Evolutionary conservation across 2,888 invertebrate species (phyloP).

Genomic region (Calameuta idolon): DNA sequence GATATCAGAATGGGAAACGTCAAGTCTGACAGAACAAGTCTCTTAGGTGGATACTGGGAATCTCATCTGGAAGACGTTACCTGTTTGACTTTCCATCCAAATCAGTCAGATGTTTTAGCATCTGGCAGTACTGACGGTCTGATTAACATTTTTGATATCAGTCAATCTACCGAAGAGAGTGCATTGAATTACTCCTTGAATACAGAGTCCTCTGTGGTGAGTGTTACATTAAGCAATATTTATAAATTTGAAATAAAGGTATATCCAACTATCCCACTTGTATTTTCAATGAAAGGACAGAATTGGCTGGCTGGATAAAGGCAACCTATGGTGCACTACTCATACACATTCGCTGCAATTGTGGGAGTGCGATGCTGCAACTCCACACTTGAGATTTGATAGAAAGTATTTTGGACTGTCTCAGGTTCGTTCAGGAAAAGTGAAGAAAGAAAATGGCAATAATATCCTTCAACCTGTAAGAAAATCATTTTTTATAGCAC

Average conservation of each 20-base stretch:
- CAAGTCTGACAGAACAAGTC: constrained; percentile 59
- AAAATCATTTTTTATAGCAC: constrained; percentile 67
- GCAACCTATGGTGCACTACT: constrained; percentile 74
- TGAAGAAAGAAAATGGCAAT: too few relatives aligned
- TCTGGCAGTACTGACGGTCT: constrained; percentile 88
- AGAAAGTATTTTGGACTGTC: constrained; percentile 73
- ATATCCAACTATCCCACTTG: constrained; percentile 59
- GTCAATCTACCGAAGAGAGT: constrained; percentile 80
- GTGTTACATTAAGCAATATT: constrained; percentile 28
- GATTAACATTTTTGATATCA: constrained; percentile 85
- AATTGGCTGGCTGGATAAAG: constrained; percentile 66
- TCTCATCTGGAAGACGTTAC: constrained; percentile 87
- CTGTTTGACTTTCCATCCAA: constrained; percentile 74
- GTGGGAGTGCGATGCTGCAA: constrained; percentile 76
- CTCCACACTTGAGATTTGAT: constrained; percentile 71
- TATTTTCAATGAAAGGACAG: constrained; percentile 55
- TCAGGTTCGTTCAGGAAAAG: constrained; percentile 50
- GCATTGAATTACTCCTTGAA: constrained; percentile 83
- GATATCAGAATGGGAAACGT: constrained; percentile 73
- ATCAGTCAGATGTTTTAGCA: constrained; percentile 75
- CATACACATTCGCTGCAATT: constrained; percentile 79
- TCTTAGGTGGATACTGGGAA: constrained; percentile 86
- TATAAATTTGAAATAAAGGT: background rate
- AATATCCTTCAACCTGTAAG: too few relatives aligned
- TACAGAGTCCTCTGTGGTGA: constrained; percentile 80